Evolutionary conservation across 2,113 vertebrate species (phyloP), one percentile per base, ranked within the genome.

Genomic region (Oriolus oriolus): DNA sequence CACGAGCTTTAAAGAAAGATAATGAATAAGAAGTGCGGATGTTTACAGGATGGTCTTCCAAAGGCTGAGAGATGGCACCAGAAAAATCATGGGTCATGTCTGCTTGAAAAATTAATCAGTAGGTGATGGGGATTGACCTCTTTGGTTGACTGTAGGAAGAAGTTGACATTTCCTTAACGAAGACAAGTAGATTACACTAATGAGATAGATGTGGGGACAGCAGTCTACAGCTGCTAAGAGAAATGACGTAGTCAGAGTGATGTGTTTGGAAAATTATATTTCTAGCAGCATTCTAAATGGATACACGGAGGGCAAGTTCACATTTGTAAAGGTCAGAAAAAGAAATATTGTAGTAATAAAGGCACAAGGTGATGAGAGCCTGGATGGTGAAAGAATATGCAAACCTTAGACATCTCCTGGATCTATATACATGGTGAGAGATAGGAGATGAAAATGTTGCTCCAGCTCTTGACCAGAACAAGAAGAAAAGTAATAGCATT

Each of bases 261-360:
- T 89, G 66, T 75, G 77, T 57, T 73, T 65, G n/a, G 61, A 90
- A 87, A 91, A 89, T 69, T 11, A 15, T 79, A 68, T 80, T 90
- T 91, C 94, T 87, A 85, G 78, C 27, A 94, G 59, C 59, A 80
- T 85, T 33, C 70, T 89, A 69, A 75, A 91, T 63, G 49, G 59
- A 41, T 88, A 45, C 39, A 54, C 0, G 11, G 78, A 89, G 63
- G 63, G 59, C 42, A 71, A 84, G 80, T 90, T 92, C 89, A 71
- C 56, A 54, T 94, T 96, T 93, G 50, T 90, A 94, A 95, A 97
- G 95, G 96, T 95, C 94, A 95, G 50, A 74, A 87, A 74, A 96
- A 91, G 93, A 96, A 94, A 87, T 95, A 95, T 87, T 79, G 41
- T 56, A 30, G 74, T 85, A 89, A 93, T 94, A 79, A 94, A 76